Base-by-base conservation (phyloP, 2,888 invertebrate genomes). In the Luperina nickerlii region DNA sequence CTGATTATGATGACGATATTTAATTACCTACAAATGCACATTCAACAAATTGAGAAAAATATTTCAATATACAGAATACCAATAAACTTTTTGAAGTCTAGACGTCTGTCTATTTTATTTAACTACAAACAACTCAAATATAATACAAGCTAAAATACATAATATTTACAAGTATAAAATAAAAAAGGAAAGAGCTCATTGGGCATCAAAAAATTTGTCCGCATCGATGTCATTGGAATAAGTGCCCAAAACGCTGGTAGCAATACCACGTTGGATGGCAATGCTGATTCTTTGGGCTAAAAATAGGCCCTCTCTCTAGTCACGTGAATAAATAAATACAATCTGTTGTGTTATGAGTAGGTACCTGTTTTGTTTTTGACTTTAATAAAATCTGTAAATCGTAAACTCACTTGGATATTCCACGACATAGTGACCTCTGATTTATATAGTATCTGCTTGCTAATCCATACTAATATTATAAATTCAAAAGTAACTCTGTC, bases 21-120 rank as follows among this genome's bases (percentile, higher is more conserved):
- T 78, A 11, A 6, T 42, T 67, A 74, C 24, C 32, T 65, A 73
- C 45, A 79, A 84, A 67, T 45, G 42, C n/a, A 13, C 48, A 70
- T 75, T 76, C 69, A 32, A 48, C 24, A 57, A 62, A 65, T 0
- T 7, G 15, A 48, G 20, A 62, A 48, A 60, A 73, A 24, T 32
- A 4, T 62, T 76, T 42, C 27, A 20, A 63, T 74, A 76, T 63
- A 63, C 57, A 20, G 5, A 27, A 13, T 54, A 15, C 42, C 1
- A 18, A 62, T 27, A 6, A 5, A 15, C 7, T 51, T 18, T 20
- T 51, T 7, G 18, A 6, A 18, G 51, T 48, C 48, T 48, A 13
- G 48, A 18, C 51, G 15, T 51, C 48, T 51, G 51, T 51, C 51
- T 18, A 18, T 51, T 51, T 51, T 51, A 18, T 51, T 51, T 51